Evolutionary conservation across 1,140 invertebrate genomes (phyloP).

Genomic region (Copidosoma floridanum): DNA sequence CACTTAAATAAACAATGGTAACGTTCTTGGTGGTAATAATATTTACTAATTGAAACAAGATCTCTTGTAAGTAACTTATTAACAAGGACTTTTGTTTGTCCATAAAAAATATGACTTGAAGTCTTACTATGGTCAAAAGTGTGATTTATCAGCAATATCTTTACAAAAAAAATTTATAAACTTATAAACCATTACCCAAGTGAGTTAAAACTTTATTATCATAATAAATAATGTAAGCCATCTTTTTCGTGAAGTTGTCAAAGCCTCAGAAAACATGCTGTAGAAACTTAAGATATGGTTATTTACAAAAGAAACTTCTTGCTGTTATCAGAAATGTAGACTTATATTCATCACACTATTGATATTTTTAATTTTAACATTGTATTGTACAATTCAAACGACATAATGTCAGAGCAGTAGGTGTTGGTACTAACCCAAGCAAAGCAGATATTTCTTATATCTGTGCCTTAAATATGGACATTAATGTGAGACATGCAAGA

Average conservation of each 20-base stretch:
- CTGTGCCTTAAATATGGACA: no score
- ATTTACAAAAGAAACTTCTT: conserved; percentile 12
- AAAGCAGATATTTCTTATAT: neutral
- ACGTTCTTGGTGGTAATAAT: neutral
- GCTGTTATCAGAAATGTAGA: conserved; percentile 24
- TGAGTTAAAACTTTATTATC: neutral
- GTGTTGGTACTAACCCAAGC: neutral
- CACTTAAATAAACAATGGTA: conserved; percentile 39
- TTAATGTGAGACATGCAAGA: no score
- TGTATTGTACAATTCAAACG: conserved; percentile 8
- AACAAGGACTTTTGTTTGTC: neutral
- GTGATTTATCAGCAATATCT: neutral
- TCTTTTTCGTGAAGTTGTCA: conserved; percentile 30
- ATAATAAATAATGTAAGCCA: conserved; percentile 6
- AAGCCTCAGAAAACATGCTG: conserved; percentile 25
- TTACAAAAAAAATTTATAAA: neutral
- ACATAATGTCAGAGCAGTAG: neutral
- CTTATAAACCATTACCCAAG: neutral
- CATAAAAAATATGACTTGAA: neutral
- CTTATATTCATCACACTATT: conserved; percentile 5
- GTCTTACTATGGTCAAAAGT: neutral
- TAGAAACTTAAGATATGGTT: conserved; percentile 9
- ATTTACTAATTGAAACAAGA: no score
- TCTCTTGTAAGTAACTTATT: neutral
- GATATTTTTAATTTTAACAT: conserved; percentile 21